Evolutionary conservation across 2,888 invertebrate genomes (phyloP).

Genomic region (Trichacis sp.): DNA sequence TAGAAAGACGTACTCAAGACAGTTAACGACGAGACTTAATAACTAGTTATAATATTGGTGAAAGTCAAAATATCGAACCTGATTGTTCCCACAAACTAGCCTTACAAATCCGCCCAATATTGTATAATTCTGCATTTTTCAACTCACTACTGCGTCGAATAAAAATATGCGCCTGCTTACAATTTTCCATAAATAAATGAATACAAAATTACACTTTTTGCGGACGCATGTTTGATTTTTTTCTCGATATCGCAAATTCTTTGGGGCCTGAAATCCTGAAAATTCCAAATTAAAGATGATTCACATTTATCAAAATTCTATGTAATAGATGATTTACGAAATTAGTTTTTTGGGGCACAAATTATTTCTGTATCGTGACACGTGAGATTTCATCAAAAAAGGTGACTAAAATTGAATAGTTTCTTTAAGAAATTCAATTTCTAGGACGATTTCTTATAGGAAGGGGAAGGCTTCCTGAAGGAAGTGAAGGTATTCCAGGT

Average conservation of each 20-base stretch:
- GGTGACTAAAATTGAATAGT: no score
- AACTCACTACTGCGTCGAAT: slow-evolving; percentile 12
- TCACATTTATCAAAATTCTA: no score
- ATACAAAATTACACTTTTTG: slow-evolving; percentile 17
- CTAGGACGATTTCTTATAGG: slow-evolving; percentile 56
- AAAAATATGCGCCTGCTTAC: slow-evolving; percentile 16
- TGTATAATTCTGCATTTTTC: no score
- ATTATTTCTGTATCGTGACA: no score
- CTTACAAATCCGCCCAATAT: no score
- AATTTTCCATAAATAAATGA: slow-evolving; percentile 32
- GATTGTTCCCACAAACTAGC: slow-evolving; percentile 8
- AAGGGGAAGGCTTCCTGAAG: slow-evolving; percentile 66
- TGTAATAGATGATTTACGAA: no score
- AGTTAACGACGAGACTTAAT: slow-evolving; percentile 38
- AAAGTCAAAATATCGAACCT: slow-evolving; percentile 22
- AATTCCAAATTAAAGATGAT: no score
- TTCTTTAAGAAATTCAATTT: no score
- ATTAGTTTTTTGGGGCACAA: no score
- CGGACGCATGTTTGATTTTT: no score
- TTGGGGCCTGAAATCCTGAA: no score
- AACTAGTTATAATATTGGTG: slow-evolving; percentile 28
- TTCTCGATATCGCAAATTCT: no score
- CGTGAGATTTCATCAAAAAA: neutral
- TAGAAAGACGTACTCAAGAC: slow-evolving; percentile 33
- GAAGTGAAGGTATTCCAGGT: slow-evolving; percentile 62